Percentiles rank a stretch among this genome's conserved stretches.
phyloP scores from a whole-genome alignment of 2,113 vertebrate genomes.

The Hippocampus abdominalis region DNA sequence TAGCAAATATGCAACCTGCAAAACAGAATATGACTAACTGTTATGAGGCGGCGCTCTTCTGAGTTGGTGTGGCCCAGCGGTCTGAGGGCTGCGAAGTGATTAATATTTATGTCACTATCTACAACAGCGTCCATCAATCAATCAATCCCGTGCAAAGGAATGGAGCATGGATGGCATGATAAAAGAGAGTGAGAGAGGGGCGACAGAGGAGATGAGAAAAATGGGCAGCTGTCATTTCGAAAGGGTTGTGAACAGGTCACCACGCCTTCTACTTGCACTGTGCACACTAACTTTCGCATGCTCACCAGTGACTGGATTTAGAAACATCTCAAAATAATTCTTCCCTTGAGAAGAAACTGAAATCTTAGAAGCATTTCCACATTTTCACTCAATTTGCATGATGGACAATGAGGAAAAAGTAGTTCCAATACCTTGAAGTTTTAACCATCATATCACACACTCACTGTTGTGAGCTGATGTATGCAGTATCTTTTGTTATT shows the following conservation, averaged over 20 bases:
- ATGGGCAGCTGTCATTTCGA: constrained; percentile 60
- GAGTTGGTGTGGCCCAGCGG: constrained; percentile 42
- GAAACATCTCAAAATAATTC: neutral
- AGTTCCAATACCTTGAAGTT: neutral
- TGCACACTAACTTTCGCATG: neutral
- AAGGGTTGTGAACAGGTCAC: constrained; percentile 66
- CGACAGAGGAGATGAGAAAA: constrained; percentile 28
- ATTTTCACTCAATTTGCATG: no score
- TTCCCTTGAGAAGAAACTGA: neutral
- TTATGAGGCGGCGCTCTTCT: constrained; percentile 35
- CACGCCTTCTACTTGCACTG: constrained; percentile 48
- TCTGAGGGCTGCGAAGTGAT: constrained; percentile 58
- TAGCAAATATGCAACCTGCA: constrained; percentile 22
- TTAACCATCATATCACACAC: neutral
- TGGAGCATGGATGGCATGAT: constrained; percentile 48
- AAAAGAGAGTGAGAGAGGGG: constrained; percentile 36
- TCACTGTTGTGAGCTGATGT: neutral
- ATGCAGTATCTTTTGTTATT: neutral
- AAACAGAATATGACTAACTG: constrained; percentile 30
- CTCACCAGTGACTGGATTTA: neutral
- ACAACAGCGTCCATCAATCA: constrained; percentile 66
- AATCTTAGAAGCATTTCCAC: neutral
- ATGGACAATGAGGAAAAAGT: neutral
- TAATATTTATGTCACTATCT: constrained; percentile 71
- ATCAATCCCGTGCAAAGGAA: constrained; percentile 66